These are phyloP conservation scores for Nesogale talazaci DNA, from an alignment of 2,113 vertebrate genomes.

Conservation along the genomic window DNA sequence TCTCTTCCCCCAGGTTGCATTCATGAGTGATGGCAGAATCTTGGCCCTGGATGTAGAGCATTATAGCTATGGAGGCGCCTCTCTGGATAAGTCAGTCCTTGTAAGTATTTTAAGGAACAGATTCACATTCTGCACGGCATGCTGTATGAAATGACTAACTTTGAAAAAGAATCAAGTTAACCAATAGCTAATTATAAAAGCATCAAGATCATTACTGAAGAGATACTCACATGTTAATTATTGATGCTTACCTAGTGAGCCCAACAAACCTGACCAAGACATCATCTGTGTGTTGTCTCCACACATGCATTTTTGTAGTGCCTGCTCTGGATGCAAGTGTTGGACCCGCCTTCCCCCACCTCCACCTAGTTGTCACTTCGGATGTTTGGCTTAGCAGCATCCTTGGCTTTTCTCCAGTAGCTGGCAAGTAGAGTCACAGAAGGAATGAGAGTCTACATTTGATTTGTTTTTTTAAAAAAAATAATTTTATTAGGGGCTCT, in stretches of 20 bases:
- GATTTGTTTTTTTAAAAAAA: too few relatives aligned
- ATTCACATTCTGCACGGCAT: neutral
- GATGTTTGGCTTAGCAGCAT: neutral
- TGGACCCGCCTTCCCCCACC: neutral
- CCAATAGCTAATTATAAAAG: neutral
- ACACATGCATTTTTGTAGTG: neutral
- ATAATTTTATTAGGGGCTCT: too few relatives aligned
- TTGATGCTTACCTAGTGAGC: neutral
- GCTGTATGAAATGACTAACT: neutral
- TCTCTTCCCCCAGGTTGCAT: slow-evolving; percentile 87
- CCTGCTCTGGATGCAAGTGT: neutral
- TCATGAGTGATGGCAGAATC: slow-evolving; percentile 91
- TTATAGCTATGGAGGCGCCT: slow-evolving; percentile 88
- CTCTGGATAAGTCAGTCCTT: slow-evolving; percentile 86
- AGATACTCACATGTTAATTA: neutral
- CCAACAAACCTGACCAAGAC: neutral
- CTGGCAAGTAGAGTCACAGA: too few relatives aligned
- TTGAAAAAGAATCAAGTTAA: neutral
- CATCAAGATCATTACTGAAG: neutral
- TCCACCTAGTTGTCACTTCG: neutral
- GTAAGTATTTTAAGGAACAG: slow-evolving; percentile 82
- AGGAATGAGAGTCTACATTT: too few relatives aligned
- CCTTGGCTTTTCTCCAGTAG: neutral
- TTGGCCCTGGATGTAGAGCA: slow-evolving; percentile 88
- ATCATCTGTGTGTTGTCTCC: neutral